These are phyloP conservation scores for Serripes groenlandicus DNA, from an alignment of 2,888 invertebrate genomes.

Conservation along the genomic window DNA sequence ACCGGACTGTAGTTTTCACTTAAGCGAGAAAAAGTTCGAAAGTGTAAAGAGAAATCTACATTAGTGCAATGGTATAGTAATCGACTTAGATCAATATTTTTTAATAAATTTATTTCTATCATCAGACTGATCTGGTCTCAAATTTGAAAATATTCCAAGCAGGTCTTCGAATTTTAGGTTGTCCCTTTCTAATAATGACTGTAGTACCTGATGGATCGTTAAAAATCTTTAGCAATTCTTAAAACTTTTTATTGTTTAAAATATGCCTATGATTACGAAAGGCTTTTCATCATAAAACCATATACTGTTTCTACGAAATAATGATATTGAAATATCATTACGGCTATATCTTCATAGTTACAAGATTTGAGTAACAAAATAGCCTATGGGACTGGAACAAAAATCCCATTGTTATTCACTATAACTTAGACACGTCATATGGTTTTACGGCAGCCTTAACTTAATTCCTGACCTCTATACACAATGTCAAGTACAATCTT, in stretches of 20 bases:
- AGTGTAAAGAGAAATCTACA: constrained; percentile 17
- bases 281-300: neutral
- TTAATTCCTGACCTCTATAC: neutral
- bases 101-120: too few species aligned
- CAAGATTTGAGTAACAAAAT: neutral
- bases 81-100: too few species aligned
- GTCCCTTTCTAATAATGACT: too few species aligned
- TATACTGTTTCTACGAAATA: neutral
- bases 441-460: neutral
- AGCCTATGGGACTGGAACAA: too few species aligned
- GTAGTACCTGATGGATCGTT: too few species aligned
- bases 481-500: neutral
- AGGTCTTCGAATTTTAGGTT: too few species aligned
- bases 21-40: constrained; percentile 8
- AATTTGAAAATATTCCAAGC: too few species aligned
- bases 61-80: neutral
- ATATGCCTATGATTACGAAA: neutral
- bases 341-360: neutral
- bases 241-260: too few species aligned
- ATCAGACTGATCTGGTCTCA: too few species aligned
- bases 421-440: neutral
- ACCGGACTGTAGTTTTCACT: constrained; percentile 21
- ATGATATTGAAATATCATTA: neutral
- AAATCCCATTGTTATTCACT: too few species aligned
- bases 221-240: too few species aligned